phyloP scores from a whole-genome alignment of 2,888 invertebrate genomes.

The Julus scandinavius region DNA sequence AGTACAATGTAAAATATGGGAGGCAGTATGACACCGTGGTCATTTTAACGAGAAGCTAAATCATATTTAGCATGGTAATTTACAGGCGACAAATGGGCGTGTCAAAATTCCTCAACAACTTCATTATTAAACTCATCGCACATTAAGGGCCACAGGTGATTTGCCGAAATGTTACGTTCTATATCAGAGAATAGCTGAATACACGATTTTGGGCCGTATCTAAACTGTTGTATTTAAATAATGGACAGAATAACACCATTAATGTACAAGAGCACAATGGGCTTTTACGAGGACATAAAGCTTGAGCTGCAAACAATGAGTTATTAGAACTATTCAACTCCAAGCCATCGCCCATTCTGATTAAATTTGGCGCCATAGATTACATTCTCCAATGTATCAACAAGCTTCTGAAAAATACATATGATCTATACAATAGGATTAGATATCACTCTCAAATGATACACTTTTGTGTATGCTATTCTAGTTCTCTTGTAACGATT shows the following conservation, averaged over 20 bases:
- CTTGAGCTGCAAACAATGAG: neutral
- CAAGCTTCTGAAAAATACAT: no score
- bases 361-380: no score
- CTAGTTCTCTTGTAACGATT: no score
- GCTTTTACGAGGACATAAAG: neutral
- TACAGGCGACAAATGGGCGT: neutral
- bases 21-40: neutral
- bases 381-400: no score
- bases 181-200: neutral
- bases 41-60: neutral
- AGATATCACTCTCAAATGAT: no score
- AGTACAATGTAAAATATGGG: no score
- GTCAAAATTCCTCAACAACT: neutral
- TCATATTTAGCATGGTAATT: neutral
- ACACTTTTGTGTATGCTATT: no score
- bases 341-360: no score
- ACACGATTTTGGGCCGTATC: neutral
- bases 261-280: neutral
- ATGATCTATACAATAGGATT: no score
- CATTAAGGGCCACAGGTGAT: slow-evolving; percentile 1
- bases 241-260: neutral
- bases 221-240: neutral
- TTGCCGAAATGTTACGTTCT: neutral
- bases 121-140: neutral
- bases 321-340: no score